Conservation (phyloP, 2,113 vertebrate species). For the Trachemys scripta region DNA sequence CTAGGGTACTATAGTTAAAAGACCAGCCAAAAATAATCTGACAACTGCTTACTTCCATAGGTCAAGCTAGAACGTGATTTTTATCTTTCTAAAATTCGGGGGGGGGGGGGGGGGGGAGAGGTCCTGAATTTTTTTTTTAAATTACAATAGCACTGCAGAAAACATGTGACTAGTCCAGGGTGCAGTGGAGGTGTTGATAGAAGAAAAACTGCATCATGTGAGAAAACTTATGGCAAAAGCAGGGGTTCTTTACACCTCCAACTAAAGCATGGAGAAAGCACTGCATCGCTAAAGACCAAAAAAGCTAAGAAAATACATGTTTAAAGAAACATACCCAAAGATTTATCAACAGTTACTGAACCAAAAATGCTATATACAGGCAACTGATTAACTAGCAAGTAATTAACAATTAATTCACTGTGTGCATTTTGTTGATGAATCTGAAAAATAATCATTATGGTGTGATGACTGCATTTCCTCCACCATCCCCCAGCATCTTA, state of each 20-base stretch:
- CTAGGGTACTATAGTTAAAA: not conserved
- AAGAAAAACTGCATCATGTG: not conserved
- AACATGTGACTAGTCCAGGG: not conserved
- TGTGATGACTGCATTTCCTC: not conserved
- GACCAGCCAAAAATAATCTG: not conserved
- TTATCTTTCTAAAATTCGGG: not conserved
- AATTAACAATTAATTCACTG: not conserved
- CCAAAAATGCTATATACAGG: not conserved
- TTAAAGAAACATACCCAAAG: not conserved
- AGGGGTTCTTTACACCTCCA: not conserved
- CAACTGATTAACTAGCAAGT: not conserved
- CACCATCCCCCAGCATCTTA: not conserved
- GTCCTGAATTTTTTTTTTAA: not conserved
- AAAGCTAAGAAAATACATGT: not conserved
- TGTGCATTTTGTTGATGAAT: not conserved
- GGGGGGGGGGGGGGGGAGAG: fast-evolving
- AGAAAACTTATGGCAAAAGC: not conserved
- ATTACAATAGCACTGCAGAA: not conserved
- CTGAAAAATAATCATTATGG: not conserved
- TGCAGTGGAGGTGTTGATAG: not conserved
- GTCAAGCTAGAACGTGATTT: not conserved
- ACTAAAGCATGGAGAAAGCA: not conserved
- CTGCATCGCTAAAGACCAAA: not conserved
- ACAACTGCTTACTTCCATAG: not conserved
- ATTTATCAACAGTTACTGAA: not conserved